Evolutionary conservation across 2,888 invertebrate species (phyloP), one percentile per base, ranked within the genome.

Genomic region (Megaustenia siamemsis): DNA sequence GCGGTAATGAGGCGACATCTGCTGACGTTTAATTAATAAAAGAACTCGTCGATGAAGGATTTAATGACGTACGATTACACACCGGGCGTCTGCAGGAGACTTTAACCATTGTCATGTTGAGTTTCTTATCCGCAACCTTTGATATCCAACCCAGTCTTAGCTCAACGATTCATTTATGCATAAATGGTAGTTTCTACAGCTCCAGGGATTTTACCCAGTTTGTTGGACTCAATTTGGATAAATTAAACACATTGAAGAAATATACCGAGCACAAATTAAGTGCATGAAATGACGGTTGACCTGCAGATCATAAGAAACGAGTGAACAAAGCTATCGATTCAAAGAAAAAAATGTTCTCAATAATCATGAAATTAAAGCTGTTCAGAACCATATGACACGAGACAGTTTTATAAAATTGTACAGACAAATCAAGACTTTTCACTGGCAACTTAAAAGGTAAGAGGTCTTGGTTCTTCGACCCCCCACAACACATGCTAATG

Each of bases 11-110:
- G 18, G 53, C 35, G 35, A 49, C 80, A 80, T 68, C 80, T 80
- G 80, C 69, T 80, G 69, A 53, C 69, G 45, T 24, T 68, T 69
- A 80, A 80, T 80, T 49, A 80, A 80, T 69, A 45, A 69, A 69
- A 8, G 43, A 45, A 32, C 15, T 63, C 4, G 66, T 32, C n/a
- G 0, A 60, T 24, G 38, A 24, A n/a, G 40, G 38, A 40, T 43
- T 77, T 77, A 77, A 77, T 77, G 56, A 77, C 49, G 0, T 56
- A 28, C 38, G 56, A 77, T 77, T 77, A 77, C 77, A 77, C 43
- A 32, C 56, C 77, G n/a, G 56, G 77, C 18, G 56, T 18, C 21
- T 32, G 4, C 18, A 49, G 18, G 18, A 49, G 32, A 28, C 73
- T 5, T 4, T 32, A 73, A 73, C 73, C 49, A 49, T 73, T 73